These are phyloP conservation scores for Agrotis exclamationis DNA, from an alignment of 2,888 invertebrate genomes.

Conservation along the genomic window DNA sequence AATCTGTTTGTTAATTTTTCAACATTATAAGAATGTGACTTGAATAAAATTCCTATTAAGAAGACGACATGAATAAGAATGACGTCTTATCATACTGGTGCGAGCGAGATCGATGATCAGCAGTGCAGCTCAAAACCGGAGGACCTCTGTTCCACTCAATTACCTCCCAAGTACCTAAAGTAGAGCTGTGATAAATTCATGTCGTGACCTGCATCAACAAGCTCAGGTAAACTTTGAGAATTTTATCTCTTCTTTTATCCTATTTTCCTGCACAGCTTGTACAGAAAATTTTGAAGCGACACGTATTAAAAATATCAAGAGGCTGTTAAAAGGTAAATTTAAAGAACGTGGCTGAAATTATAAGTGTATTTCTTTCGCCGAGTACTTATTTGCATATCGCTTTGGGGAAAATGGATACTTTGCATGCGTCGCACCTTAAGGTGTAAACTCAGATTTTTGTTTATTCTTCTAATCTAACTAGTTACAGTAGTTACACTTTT, in stretches of 20 bases:
- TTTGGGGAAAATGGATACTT: constrained; percentile 59
- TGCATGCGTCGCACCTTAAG: constrained; percentile 41
- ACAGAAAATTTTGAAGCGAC: constrained; percentile 80
- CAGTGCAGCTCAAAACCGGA: constrained; percentile 70
- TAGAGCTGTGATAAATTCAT: constrained; percentile 84
- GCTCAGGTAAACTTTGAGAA: constrained; percentile 76
- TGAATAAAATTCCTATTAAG: constrained; percentile 42
- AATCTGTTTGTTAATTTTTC: constrained; percentile 59
- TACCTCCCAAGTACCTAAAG: constrained; percentile 79
- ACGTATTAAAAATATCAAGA: constrained; percentile 87
- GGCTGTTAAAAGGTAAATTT: constrained; percentile 87
- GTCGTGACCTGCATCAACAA: constrained; percentile 85
- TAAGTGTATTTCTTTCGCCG: constrained; percentile 75
- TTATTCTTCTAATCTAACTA: constrained; percentile 12
- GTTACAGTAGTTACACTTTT: not conserved
- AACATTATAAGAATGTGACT: constrained; percentile 47
- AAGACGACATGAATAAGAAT: constrained; percentile 44
- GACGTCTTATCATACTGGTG: constrained; percentile 30
- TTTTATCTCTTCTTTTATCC: constrained; percentile 82
- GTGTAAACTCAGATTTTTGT: constrained; percentile 21
- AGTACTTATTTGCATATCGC: constrained; percentile 79
- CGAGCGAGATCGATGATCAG: constrained; percentile 58
- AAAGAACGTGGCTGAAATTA: constrained; percentile 85
- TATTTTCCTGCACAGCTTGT: constrained; percentile 75
- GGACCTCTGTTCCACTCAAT: constrained; percentile 80